Evolutionary conservation across 2,888 invertebrate genomes (phyloP), one percentile per base, ranked within the genome.

Genomic region (Leptopterna dolabrata): DNA sequence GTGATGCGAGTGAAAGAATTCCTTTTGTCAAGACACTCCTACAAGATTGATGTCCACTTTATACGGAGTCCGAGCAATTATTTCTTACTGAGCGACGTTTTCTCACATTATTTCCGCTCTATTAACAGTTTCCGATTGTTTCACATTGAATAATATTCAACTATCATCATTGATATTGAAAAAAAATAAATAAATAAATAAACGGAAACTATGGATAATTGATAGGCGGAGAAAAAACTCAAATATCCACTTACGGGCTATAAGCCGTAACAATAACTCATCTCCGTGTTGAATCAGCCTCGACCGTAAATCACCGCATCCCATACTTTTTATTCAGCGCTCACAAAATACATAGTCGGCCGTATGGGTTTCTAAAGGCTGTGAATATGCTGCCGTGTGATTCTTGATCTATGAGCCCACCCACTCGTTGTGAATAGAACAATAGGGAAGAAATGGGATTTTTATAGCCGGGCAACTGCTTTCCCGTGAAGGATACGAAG

Each of bases 351-450:
- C 71, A 71, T 71, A 27, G 71, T 27, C 19, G 71, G 19, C 13
- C 16, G 13, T 70, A 6, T 6, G 16, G 24, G 27, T 14, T 9
- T 14, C 14, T 6, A 14, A 71, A 71, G 30, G 71, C 29, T 16
- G 27, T 71, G 27, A 24, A 29, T 70, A 71, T 71, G 71, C 71
- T 71, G 71, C 71, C 30, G 71, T 71, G 71, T 71, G 30, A 30
- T 30, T 71, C 27, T 13, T 71, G 71, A 71, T 71, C 30, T 71
- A 71, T 13, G 27, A 30, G 71, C 30, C 71, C 71, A 30, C 71
- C 71, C 71, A 71, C 71, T 71, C 27, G 71, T 51, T n/a, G 2
- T 71, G 71, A 30, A 71, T 71, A 30, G 71, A 71, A 71, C 71
- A 71, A 71, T 71, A 27, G 27, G 29, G 11, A 7, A 24, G n/a